Conservation (phyloP, 2,113 vertebrate species). For the Varanus salvator region DNA sequence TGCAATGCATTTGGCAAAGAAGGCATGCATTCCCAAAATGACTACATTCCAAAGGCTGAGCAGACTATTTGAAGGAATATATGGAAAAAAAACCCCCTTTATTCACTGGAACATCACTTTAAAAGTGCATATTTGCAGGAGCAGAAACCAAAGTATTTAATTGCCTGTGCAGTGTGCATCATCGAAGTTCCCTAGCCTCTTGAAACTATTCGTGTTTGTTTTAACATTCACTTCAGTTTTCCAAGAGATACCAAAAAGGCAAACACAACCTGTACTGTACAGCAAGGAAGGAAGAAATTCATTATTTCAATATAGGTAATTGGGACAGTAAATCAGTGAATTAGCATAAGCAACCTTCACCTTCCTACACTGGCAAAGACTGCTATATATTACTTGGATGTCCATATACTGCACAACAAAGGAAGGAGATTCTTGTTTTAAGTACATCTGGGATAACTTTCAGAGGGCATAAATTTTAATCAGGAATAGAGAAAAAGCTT, state of each 20-base stretch:
- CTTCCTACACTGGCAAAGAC: background rate
- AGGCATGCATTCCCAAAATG: no score
- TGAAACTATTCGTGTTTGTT: background rate
- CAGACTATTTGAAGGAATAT: no score
- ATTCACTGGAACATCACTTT: no score
- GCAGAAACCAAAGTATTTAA: no score
- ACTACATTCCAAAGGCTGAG: no score
- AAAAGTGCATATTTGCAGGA: no score
- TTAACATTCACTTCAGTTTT: background rate
- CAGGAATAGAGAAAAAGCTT: background rate
- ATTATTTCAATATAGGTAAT: conserved; percentile 12
- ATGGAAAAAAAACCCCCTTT: no score
- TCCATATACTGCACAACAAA: background rate
- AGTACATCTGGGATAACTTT: conserved; percentile 4
- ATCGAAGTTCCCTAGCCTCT: background rate
- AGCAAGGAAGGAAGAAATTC: background rate
- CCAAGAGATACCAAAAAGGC: background rate
- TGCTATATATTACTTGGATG: background rate
- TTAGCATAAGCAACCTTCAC: background rate
- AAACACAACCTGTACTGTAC: background rate
- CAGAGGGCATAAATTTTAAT: conserved; percentile 16
- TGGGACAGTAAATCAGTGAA: conserved; percentile 1
- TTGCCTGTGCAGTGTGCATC: background rate
- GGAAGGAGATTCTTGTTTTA: conserved; percentile 3
- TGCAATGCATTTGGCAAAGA: no score